phyloP scores from a whole-genome alignment of 2,888 invertebrate species.

The Sylvicola fuscatus region DNA sequence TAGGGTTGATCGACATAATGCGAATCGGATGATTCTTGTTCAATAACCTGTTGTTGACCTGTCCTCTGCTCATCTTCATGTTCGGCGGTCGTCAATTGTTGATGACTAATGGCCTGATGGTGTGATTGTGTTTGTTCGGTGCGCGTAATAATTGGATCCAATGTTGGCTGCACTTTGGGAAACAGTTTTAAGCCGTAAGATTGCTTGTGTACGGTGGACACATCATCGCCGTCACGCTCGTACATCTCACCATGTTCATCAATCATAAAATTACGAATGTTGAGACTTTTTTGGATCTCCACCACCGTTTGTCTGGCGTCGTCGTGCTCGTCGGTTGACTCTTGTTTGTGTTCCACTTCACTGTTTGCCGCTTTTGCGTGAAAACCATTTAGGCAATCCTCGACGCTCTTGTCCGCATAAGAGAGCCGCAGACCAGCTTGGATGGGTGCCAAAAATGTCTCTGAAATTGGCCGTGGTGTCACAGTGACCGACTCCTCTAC shows the following conservation, averaged over 20 bases:
- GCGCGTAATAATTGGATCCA: too few relatives aligned
- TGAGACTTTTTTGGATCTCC: slow-evolving; percentile 41
- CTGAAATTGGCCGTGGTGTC: slow-evolving; percentile 32
- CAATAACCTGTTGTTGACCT: too few relatives aligned
- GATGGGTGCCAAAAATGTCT: slow-evolving; percentile 35
- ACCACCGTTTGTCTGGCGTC: slow-evolving; percentile 29
- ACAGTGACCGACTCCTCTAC: slow-evolving; percentile 21
- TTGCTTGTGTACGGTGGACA: too few relatives aligned
- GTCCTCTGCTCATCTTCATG: too few relatives aligned
- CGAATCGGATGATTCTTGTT: too few relatives aligned
- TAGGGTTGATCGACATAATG: too few relatives aligned
- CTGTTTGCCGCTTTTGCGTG: background rate
- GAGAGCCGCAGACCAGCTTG: slow-evolving; percentile 35
- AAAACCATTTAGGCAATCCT: slow-evolving; percentile 4
- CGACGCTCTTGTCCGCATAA: slow-evolving; percentile 17
- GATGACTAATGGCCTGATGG: too few relatives aligned
- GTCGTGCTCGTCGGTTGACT: slow-evolving; percentile 10
- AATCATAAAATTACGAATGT: slow-evolving; percentile 23
- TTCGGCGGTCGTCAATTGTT: too few relatives aligned
- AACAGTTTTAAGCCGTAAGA: too few relatives aligned
- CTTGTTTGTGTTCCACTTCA: background rate
- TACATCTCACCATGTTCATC: slow-evolving; percentile 13
- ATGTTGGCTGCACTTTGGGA: too few relatives aligned
- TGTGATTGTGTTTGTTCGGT: too few relatives aligned
- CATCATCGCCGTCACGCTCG: too few relatives aligned